Evolutionary conservation across 1,140 invertebrate species (phyloP).

Genomic region (Bradysia coprophila): DNA sequence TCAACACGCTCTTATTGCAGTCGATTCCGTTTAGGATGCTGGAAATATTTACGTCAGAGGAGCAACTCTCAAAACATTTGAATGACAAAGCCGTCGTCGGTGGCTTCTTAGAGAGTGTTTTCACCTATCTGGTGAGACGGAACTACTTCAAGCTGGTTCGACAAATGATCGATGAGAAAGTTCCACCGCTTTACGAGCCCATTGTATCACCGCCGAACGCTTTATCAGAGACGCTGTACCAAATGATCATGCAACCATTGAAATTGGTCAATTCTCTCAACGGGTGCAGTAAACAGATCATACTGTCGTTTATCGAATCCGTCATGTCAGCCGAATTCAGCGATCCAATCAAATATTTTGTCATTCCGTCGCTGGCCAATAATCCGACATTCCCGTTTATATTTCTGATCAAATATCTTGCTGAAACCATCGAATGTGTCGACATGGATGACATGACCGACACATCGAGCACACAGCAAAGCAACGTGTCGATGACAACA

Average conservation of each 20-base stretch:
- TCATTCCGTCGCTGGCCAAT: conserved; percentile 31
- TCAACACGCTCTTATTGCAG: conserved; percentile 25
- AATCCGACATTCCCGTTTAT: conserved; percentile 30
- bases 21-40: conserved; percentile 59
- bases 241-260: conserved; percentile 58
- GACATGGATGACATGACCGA: background rate
- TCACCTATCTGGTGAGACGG: conserved; percentile 18
- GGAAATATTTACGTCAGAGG: conserved; percentile 51
- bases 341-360: conserved; percentile 32
- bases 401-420: conserved; percentile 18
- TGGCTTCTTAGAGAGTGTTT: conserved; percentile 24
- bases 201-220: conserved; percentile 51
- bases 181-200: conserved; percentile 49
- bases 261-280: conserved; percentile 22
- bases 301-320: conserved; percentile 24
- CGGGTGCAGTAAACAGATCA: conserved; percentile 8
- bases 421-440: background rate
- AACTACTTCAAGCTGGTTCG: conserved; percentile 58
- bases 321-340: conserved; percentile 31
- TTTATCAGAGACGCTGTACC: conserved; percentile 49
- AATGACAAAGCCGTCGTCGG: conserved; percentile 24
- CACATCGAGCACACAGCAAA: background rate
- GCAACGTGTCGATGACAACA: background rate
- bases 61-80: conserved; percentile 29
- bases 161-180: conserved; percentile 45